Percentiles rank a stretch among this genome's conserved stretches.
These are phyloP conservation scores for Hypolimnas misippus DNA, from an alignment of 2,888 invertebrate species.

Conservation along the genomic window DNA sequence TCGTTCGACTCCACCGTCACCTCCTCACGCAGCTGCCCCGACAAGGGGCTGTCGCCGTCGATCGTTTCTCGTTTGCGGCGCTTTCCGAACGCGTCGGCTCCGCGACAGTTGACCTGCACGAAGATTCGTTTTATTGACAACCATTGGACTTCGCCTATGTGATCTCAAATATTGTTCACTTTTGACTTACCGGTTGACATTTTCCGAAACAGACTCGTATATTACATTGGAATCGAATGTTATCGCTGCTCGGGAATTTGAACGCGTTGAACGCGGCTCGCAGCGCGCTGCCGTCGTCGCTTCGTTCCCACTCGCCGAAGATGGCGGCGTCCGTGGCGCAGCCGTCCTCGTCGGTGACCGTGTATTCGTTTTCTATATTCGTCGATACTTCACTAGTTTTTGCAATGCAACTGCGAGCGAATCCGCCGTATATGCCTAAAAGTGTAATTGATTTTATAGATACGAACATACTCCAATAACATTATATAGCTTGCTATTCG, in stretches of 20 bases:
- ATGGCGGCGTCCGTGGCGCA: slow-evolving; percentile 96
- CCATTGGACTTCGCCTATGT: neutral
- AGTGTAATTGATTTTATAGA: neutral
- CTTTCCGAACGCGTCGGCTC: slow-evolving; percentile 94
- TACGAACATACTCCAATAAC: neutral
- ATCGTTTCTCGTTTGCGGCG: slow-evolving; percentile 87
- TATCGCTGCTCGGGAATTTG: slow-evolving; percentile 97
- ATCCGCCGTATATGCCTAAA: slow-evolving; percentile 95
- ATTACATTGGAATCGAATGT: slow-evolving; percentile 97
- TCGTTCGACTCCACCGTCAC: slow-evolving; percentile 96
- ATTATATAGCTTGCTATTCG: neutral
- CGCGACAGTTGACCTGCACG: slow-evolving; percentile 95
- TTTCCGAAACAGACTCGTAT: slow-evolving; percentile 97
- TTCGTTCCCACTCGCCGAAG: slow-evolving; percentile 97
- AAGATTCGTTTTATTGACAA: neutral
- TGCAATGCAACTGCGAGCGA: slow-evolving; percentile 96
- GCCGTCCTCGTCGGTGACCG: slow-evolving; percentile 96
- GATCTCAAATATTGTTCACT: neutral
- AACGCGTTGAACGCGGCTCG: slow-evolving; percentile 96
- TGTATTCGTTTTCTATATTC: slow-evolving; percentile 94
- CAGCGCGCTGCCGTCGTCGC: slow-evolving; percentile 92
- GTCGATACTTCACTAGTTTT: slow-evolving; percentile 92
- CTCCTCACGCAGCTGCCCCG: slow-evolving; percentile 95
- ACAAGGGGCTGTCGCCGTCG: slow-evolving; percentile 82
- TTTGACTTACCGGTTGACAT: slow-evolving; percentile 94